These are phyloP conservation scores for Pyrocephalus nanus DNA, from an alignment of 2,797 vertebrate genomes.

Conservation along the genomic window DNA sequence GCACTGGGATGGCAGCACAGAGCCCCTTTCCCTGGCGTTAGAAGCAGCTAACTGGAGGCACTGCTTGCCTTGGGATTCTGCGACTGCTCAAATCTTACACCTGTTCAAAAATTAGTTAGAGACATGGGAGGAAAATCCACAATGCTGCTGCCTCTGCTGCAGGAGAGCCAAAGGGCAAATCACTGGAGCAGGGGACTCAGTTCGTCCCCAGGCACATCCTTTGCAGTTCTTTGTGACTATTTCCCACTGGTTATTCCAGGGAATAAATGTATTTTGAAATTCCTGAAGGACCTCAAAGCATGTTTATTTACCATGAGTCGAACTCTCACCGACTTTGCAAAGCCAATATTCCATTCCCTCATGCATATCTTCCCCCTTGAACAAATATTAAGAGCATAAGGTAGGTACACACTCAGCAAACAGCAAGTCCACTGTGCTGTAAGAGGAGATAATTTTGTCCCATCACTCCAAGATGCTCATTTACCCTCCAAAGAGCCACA, in stretches of 20 bases:
- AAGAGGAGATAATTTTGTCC: background rate
- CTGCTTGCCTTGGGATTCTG: background rate
- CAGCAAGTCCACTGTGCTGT: background rate
- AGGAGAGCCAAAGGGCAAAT: background rate
- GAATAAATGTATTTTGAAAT: background rate
- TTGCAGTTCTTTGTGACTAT: background rate
- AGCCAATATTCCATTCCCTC: background rate
- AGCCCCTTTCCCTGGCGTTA: background rate
- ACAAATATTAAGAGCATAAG: background rate
- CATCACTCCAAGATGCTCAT: background rate
- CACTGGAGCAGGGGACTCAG: background rate
- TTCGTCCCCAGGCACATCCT: background rate
- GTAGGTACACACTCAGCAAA: background rate
- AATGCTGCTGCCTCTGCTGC: background rate
- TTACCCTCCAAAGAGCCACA: background rate
- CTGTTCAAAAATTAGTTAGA: background rate
- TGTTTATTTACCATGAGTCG: background rate
- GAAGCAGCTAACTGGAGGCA: background rate
- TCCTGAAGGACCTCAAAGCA: background rate
- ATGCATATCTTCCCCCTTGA: rapidly evolving
- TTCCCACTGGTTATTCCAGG: background rate
- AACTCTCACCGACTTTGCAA: background rate
- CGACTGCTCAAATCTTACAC: background rate
- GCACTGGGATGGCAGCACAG: background rate
- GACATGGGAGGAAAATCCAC: background rate